phyloP scores from a whole-genome alignment of 1,140 invertebrate species.

The Carposina sasakii region DNA sequence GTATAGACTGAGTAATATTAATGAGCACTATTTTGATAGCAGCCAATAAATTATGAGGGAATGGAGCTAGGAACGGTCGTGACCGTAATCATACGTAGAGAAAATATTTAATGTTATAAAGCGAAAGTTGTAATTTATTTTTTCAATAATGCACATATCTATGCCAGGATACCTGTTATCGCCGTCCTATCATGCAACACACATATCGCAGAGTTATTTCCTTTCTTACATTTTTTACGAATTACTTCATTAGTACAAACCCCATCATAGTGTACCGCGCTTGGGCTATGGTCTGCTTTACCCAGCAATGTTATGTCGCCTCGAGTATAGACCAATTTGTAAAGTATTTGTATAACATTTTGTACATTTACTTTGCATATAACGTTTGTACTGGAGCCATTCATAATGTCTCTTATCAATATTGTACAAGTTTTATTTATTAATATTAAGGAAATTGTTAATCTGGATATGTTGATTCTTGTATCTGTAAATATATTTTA shows the following conservation, averaged over 20 bases:
- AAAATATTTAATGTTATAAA: not conserved
- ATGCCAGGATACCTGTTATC: slow-evolving; percentile 35
- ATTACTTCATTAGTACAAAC: too few relatives aligned
- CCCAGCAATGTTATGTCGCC: too few relatives aligned
- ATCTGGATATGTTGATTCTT: slow-evolving; percentile 60
- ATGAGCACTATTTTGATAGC: slow-evolving; percentile 34
- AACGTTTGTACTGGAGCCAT: too few relatives aligned
- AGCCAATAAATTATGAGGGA: too few relatives aligned
- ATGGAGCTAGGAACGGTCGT: too few relatives aligned
- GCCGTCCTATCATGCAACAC: slow-evolving; percentile 55
- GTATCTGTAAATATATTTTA: slow-evolving; percentile 62
- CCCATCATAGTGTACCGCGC: too few relatives aligned
- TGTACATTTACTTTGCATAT: too few relatives aligned
- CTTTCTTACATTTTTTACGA: slow-evolving; percentile 9
- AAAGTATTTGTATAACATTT: too few relatives aligned
- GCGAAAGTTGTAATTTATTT: slow-evolving; percentile 11
- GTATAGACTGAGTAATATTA: slow-evolving; percentile 60
- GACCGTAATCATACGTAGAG: too few relatives aligned
- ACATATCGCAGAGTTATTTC: slow-evolving; percentile 46
- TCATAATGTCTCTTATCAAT: too few relatives aligned
- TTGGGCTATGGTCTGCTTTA: too few relatives aligned
- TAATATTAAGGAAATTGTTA: slow-evolving; percentile 56
- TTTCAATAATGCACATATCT: slow-evolving; percentile 38
- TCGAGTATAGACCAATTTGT: too few relatives aligned
- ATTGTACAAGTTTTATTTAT: slow-evolving; percentile 31